Conservation (phyloP, 2,113 vertebrate species). For the Hemibagrus wyckioides region DNA sequence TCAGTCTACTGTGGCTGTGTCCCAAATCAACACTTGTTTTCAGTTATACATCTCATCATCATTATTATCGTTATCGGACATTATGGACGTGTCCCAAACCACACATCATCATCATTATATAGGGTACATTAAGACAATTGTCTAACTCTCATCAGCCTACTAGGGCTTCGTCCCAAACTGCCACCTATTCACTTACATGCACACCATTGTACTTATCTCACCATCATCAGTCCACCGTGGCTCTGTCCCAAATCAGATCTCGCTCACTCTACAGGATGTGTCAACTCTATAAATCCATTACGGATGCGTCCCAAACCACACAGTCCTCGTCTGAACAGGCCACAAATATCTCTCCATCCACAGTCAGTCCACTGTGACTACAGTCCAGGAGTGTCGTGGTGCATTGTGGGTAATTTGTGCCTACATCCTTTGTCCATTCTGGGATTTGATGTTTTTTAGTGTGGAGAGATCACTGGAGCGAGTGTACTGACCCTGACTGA, state of each 20-base stretch:
- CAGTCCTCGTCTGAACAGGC: not conserved
- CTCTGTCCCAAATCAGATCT: not conserved
- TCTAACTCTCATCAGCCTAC: not conserved
- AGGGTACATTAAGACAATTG: not conserved
- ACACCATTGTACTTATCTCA: not conserved
- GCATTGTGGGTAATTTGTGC: slow-evolving; percentile 4
- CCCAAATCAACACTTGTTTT: not conserved
- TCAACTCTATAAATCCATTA: not conserved
- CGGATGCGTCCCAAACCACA: not conserved
- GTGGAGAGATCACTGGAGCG: not conserved
- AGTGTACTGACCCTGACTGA: not conserved
- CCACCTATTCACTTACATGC: not conserved
- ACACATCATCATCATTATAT: not conserved
- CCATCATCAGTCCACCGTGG: not conserved
- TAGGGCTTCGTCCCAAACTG: not conserved
- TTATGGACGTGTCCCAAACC: not conserved
- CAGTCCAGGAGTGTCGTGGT: not conserved
- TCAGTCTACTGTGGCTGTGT: not conserved
- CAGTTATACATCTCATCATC: not conserved
- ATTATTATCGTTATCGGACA: not conserved
- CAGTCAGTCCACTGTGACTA: not conserved
- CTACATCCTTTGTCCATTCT: not conserved
- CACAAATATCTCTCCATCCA: not conserved
- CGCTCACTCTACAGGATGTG: not conserved
- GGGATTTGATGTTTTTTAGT: not conserved